These are phyloP conservation scores for Parascotia fuliginaria DNA, from an alignment of 2,888 invertebrate genomes.

Conservation along the genomic window DNA sequence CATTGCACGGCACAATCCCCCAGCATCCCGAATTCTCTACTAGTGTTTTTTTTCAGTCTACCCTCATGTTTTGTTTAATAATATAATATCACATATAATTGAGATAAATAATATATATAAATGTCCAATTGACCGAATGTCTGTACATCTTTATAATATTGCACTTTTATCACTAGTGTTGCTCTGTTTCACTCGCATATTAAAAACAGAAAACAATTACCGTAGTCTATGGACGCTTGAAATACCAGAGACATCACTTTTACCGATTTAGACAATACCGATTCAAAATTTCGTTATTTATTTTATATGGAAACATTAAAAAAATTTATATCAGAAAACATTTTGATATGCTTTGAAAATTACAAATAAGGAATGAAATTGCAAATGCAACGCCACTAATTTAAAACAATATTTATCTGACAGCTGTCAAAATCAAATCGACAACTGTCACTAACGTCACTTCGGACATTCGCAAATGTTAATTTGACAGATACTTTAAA, in stretches of 20 bases:
- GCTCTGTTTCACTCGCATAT: conserved; percentile 21
- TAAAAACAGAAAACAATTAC: too few relatives aligned
- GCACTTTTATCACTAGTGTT: conserved; percentile 51
- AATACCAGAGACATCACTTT: too few relatives aligned
- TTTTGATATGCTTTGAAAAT: conserved; percentile 1
- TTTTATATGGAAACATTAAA: not conserved
- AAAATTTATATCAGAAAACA: not conserved
- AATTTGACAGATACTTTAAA: conserved; percentile 2
- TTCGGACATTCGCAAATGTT: conserved; percentile 8
- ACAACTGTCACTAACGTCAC: conserved; percentile 7
- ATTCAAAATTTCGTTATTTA: too few relatives aligned
- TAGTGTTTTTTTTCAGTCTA: too few relatives aligned
- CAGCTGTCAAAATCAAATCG: conserved; percentile 1
- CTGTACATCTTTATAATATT: conserved; percentile 40
- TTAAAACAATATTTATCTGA: not conserved
- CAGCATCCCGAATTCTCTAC: too few relatives aligned
- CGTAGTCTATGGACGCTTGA: too few relatives aligned
- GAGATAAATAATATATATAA: too few relatives aligned
- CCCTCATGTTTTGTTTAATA: too few relatives aligned
- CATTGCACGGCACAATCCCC: too few relatives aligned
- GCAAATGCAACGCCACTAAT: conserved; percentile 12
- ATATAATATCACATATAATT: too few relatives aligned
- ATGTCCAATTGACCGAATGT: not conserved
- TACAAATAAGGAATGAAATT: conserved; percentile 11
- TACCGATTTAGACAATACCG: too few relatives aligned